Evolutionary conservation across 1,140 invertebrate species (phyloP).

Genomic region (Camponotus floridanus): DNA sequence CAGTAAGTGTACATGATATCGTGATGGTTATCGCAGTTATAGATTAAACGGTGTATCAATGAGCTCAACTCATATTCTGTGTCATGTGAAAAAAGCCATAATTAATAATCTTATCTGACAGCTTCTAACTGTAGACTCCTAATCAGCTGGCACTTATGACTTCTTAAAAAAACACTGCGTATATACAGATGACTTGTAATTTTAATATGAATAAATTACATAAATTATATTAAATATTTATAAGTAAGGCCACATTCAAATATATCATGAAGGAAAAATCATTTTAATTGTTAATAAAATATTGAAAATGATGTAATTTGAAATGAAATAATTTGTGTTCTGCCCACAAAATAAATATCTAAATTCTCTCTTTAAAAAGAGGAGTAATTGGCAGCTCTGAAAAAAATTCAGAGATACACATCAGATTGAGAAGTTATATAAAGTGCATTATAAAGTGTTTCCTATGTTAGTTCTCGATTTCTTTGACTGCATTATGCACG

Average conservation of each 20-base stretch:
- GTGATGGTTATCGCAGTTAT: background rate
- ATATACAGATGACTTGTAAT: background rate
- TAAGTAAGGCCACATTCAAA: background rate
- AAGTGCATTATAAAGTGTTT: background rate
- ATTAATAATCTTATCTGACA: background rate
- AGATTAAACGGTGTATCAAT: background rate
- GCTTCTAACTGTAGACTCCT: background rate
- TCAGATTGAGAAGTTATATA: slow-evolving; percentile 1
- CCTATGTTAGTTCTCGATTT: background rate
- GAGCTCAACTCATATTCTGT: too few relatives aligned
- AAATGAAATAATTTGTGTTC: background rate
- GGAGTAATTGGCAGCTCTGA: background rate
- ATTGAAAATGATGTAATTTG: background rate
- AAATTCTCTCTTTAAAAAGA: background rate
- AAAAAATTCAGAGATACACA: slow-evolving; percentile 10
- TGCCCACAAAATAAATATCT: background rate
- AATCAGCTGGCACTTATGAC: background rate
- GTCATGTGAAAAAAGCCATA: too few relatives aligned
- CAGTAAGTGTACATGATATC: background rate
- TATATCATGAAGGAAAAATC: background rate
- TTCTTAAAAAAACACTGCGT: too few relatives aligned
- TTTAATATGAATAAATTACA: background rate
- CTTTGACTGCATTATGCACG: slow-evolving; percentile 46
- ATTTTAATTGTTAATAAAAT: background rate
- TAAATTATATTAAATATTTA: background rate